A percentile compares a stretch with the other conserved stretches of the same genome.
Conservation (phyloP, 1,140 invertebrate species). For the Saxidomus purpurata region DNA sequence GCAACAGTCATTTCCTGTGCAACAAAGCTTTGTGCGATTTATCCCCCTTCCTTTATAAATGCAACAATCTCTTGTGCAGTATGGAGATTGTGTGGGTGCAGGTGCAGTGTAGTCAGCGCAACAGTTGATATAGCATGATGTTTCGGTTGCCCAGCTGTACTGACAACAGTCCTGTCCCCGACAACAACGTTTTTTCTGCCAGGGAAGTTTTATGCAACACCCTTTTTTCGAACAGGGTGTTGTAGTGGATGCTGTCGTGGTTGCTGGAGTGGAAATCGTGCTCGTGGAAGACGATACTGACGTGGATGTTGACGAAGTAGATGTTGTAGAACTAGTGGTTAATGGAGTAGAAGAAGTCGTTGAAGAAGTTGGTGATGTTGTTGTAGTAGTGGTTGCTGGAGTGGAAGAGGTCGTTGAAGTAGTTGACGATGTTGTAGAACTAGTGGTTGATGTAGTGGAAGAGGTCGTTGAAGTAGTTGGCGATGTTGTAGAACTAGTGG, state of each 20-base stretch:
- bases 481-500: background rate
- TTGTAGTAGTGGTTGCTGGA: background rate
- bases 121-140: background rate
- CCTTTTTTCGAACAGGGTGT: background rate
- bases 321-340: no score
- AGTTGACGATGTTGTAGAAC: background rate
- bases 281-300: background rate
- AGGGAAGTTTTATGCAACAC: background rate
- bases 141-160: background rate
- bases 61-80: background rate
- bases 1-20: constrained; percentile 9
- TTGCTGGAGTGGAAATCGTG: background rate
- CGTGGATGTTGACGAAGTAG: no score
- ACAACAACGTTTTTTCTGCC: background rate
- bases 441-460: background rate
- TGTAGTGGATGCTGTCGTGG: background rate
- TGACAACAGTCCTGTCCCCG: background rate
- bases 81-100: background rate
- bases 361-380: background rate
- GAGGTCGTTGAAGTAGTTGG: background rate
- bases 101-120: background rate
- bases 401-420: background rate
- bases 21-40: background rate
- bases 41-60: background rate
- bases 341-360: no score